Percentiles rank a stretch among this genome's conserved stretches.
Evolutionary conservation across 2,113 vertebrate genomes (phyloP).

Genomic region (Tragelaphus buxtoni): DNA sequence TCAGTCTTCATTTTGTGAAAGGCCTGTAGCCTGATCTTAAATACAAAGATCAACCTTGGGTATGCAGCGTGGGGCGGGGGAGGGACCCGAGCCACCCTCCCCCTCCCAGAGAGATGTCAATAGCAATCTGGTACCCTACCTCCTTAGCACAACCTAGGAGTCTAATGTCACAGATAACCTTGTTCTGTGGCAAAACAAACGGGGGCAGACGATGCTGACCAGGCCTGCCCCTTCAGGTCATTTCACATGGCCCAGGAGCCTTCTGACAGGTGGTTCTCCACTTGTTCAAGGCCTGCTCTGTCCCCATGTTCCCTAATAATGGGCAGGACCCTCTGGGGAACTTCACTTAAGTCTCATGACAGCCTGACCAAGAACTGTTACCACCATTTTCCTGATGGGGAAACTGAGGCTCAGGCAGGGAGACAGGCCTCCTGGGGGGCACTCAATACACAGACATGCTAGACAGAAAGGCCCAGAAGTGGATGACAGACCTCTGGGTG

Average conservation of each 20-base stretch:
- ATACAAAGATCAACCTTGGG: not conserved
- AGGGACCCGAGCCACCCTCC: not conserved
- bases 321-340: not conserved
- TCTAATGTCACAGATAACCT: not conserved
- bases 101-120: not conserved
- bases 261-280: not conserved
- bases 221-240: not conserved
- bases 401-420: not conserved
- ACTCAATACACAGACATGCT: not conserved
- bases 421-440: not conserved
- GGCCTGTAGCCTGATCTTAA: not conserved
- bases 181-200: not conserved
- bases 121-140: not conserved
- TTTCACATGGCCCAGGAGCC: not conserved
- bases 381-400: not conserved
- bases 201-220: not conserved
- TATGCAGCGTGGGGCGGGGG: not conserved
- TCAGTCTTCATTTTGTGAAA: not conserved
- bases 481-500: not conserved
- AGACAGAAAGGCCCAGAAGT: not conserved
- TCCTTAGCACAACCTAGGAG: not conserved
- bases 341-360: not conserved
- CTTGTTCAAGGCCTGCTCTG: not conserved
- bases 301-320: not conserved
- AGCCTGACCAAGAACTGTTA: not conserved